These are phyloP conservation scores for Stomatorhinus ivindoensis DNA, from an alignment of 2,113 vertebrate genomes.

Conservation along the genomic window DNA sequence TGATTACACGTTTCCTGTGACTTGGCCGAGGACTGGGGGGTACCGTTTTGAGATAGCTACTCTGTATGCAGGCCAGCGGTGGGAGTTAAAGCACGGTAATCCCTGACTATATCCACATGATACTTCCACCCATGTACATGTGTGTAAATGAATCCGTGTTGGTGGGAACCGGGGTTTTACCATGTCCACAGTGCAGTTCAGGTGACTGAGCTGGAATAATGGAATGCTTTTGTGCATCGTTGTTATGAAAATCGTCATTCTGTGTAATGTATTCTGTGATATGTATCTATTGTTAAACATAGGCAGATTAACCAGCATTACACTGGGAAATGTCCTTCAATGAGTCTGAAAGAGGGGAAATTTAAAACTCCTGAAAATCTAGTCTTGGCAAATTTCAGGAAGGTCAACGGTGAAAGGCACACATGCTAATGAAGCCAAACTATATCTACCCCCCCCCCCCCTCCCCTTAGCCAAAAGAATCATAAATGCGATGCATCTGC, in stretches of 20 bases:
- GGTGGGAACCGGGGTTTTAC: background rate
- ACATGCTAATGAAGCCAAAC: constrained; percentile 55
- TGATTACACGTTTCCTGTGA: background rate
- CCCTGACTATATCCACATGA: background rate
- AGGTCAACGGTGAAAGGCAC: constrained; percentile 53
- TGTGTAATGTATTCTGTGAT: background rate
- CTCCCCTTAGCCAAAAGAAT: background rate
- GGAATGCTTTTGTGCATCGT: background rate
- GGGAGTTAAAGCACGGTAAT: background rate
- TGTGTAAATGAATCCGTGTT: background rate
- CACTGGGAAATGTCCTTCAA: background rate
- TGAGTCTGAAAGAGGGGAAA: background rate
- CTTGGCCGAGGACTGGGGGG: background rate
- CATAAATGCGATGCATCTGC: constrained; percentile 41
- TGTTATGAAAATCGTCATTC: background rate
- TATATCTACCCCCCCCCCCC: constrained; percentile 20
- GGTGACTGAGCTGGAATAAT: background rate
- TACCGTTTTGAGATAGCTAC: background rate
- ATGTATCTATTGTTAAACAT: background rate
- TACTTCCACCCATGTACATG: background rate
- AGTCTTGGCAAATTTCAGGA: constrained; percentile 39
- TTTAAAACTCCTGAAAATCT: background rate
- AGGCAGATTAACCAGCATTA: background rate
- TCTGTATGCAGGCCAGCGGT: background rate
- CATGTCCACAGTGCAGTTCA: background rate